A percentile compares a stretch with the other conserved stretches of the same genome.
phyloP scores from a whole-genome alignment of 2,113 vertebrate species.

The Corythaeola cristata region DNA sequence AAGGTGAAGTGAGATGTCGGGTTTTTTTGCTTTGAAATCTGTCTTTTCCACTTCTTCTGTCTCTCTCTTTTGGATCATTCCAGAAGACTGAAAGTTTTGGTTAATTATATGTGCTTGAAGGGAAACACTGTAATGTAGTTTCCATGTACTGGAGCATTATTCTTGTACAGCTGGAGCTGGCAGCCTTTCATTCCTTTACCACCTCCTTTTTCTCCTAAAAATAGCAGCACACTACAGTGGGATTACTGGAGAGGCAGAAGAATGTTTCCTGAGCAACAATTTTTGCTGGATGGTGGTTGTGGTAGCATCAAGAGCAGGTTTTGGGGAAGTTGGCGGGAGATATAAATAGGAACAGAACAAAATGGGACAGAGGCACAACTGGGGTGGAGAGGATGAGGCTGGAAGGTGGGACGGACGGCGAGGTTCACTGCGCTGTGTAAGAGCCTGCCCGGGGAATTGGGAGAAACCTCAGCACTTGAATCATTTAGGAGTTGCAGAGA shows the following conservation, averaged over 20 bases:
- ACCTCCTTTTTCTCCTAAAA: conserved; percentile 41
- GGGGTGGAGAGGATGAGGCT: not conserved
- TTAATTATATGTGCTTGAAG: conserved; percentile 12
- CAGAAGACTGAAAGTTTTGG: conserved; percentile 22
- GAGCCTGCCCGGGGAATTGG: not conserved
- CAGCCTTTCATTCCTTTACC: conserved; percentile 34
- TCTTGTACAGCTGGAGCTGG: conserved; percentile 39
- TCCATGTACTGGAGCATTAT: not conserved
- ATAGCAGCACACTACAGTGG: conserved; percentile 2
- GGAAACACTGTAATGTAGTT: conserved; percentile 32
- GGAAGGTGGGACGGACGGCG: not conserved
- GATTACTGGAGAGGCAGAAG: conserved; percentile 32
- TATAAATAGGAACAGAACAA: not conserved
- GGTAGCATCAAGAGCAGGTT: not conserved
- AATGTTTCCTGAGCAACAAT: conserved; percentile 53
- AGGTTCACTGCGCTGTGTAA: not conserved
- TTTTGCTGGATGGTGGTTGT: not conserved
- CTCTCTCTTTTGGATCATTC: not conserved
- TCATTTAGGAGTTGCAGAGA: conserved; percentile 46
- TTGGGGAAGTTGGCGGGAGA: not conserved
- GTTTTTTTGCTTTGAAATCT: not conserved
- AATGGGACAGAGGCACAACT: not conserved
- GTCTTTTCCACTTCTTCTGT: not conserved
- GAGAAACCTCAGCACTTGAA: conserved; percentile 24
- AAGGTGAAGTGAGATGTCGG: not conserved